Conservation (phyloP, 2,888 invertebrate genomes). For the Nomada ferruginata region DNA sequence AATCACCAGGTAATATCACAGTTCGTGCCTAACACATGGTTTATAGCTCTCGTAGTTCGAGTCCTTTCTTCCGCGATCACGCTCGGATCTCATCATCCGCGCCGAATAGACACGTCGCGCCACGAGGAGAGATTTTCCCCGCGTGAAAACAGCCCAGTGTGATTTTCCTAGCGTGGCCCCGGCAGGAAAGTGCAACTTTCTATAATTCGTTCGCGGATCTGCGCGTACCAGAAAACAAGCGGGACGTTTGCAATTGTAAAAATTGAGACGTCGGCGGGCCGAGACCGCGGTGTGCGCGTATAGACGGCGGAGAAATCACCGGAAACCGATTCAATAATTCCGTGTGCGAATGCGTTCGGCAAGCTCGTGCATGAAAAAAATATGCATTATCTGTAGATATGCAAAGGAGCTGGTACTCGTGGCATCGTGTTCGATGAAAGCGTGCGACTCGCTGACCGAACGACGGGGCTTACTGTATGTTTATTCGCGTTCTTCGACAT, state of each 20-base stretch:
- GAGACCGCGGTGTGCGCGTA: constrained; percentile 21
- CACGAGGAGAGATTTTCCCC: constrained; percentile 26
- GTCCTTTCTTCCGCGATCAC: not conserved
- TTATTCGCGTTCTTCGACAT: constrained; percentile 23
- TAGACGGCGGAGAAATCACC: constrained; percentile 56
- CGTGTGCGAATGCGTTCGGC: constrained; percentile 52
- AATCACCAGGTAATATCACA: no score
- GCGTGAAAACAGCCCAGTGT: constrained; percentile 32
- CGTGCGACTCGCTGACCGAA: constrained; percentile 55
- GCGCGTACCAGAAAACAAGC: constrained; percentile 34
- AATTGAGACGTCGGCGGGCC: constrained; percentile 47
- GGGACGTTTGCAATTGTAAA: constrained; percentile 25
- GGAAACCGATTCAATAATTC: constrained; percentile 53
- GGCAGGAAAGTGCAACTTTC: constrained; percentile 38
- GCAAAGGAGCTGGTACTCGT: constrained; percentile 56
- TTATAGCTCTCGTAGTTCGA: no score
- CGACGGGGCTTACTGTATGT: not conserved
- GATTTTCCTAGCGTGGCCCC: constrained; percentile 44
- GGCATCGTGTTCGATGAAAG: constrained; percentile 64
- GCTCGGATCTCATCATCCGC: not conserved
- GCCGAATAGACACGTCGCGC: not conserved
- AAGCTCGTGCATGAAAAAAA: constrained; percentile 55
- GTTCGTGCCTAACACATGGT: no score
- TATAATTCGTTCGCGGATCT: constrained; percentile 36
- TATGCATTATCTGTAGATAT: constrained; percentile 64